Base-by-base conservation (phyloP, 2,113 vertebrate genomes). In the Rhadina sibilatrix region DNA sequence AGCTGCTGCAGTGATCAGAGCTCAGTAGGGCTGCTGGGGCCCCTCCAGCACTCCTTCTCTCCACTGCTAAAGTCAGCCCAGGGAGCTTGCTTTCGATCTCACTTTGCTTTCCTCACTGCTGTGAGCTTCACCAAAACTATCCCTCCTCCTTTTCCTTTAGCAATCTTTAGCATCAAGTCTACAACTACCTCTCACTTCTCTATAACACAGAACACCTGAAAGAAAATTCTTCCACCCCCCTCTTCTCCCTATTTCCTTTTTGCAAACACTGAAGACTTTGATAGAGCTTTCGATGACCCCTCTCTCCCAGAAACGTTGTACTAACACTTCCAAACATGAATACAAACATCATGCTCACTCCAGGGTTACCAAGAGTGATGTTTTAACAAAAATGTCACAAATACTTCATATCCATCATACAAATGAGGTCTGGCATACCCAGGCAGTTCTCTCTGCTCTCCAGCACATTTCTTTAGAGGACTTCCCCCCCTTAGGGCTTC, bases 341-440 rank as follows among this genome's bases (percentile, higher is more conserved):
- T 50, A 54, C 79, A 89, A 93, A 88, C 46, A 83, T 50, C 59
- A 27, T 11, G 33, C 30, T 86, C 79, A 59, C 88, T 86, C 50
- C 92, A 78, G 80, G 86, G 50, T 86, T 92, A 92, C 79, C 63
- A 50, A 89, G 79, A 86, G 40, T 38, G 30, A 59, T 74, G 56
- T 70, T 95, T 93, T 93, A 95, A 92, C 89, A 93, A 59, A 94
- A 86, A 77, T 89, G 79, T 89, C 91, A 74, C 59, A 74, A 83
- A 81, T 89, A 27, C 60, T 93, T 92, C 63, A 81, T 83, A 90
- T 86, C 86, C 68, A 71, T 92, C 89, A 81, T 42, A 81, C 46
- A 86, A 95, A 94, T 28, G 42, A 68, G 24, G 15, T 66, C 81
- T 93, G 93, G 65, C 92, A 84, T 52, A 89, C 63, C 77, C 87